Evolutionary conservation across 2,888 invertebrate genomes (phyloP).

Genomic region (Seira ritae): DNA sequence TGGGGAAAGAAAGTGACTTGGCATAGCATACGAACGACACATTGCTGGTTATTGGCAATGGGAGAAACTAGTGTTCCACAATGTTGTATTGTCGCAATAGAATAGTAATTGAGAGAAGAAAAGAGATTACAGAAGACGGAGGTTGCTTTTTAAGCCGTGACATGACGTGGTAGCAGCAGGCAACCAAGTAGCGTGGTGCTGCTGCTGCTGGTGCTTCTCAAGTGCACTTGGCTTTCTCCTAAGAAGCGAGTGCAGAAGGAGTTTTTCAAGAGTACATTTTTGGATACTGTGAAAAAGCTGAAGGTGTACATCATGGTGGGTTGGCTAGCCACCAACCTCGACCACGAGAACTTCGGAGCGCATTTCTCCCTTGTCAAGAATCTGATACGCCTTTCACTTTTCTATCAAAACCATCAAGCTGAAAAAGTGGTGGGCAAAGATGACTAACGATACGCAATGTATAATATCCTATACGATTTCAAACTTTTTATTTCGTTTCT

Average conservation of each 20-base stretch:
- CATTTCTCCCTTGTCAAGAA: constrained; percentile 3
- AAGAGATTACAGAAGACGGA: constrained; percentile 1
- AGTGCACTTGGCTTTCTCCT: constrained; percentile 15
- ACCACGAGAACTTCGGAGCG: background rate
- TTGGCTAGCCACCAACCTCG: constrained; percentile 19
- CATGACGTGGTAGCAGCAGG: constrained; percentile 19
- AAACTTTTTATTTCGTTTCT: background rate
- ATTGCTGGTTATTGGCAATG: background rate
- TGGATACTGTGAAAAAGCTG: constrained; percentile 2
- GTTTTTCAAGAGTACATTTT: constrained; percentile 17
- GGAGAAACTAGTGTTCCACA: background rate
- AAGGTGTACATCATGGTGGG: background rate
- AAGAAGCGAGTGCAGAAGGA: background rate
- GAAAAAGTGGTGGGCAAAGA: constrained; percentile 5
- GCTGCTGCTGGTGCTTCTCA: background rate
- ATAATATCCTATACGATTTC: background rate
- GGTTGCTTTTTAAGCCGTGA: background rate
- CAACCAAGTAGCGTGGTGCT: constrained; percentile 21
- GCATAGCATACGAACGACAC: background rate
- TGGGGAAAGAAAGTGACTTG: background rate
- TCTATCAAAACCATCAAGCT: constrained; percentile 18
- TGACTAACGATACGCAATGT: background rate
- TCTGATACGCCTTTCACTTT: constrained; percentile 27
- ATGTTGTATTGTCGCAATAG: background rate
- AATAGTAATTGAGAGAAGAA: constrained; percentile 13